Conservation (phyloP, 2,888 invertebrate genomes). For the Dascillus cervinus region DNA sequence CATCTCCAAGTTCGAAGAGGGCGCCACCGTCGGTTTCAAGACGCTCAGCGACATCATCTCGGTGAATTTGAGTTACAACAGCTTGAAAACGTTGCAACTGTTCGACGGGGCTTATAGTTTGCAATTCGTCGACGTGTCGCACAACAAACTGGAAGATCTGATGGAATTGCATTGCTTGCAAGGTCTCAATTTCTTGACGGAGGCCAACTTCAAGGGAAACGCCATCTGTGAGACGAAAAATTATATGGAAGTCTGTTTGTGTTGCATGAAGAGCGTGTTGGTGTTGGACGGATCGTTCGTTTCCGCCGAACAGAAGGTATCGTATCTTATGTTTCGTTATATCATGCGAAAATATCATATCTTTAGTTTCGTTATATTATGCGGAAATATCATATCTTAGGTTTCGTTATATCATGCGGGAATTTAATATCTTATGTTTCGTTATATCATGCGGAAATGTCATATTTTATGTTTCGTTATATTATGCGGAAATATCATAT, state of each 20-base stretch:
- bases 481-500: no score
- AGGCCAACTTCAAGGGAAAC: constrained; percentile 37
- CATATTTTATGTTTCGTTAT: no score
- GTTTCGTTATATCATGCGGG: no score
- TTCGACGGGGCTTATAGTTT: constrained; percentile 40
- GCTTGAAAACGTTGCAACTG: constrained; percentile 47
- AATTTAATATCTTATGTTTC: no score
- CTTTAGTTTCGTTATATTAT: no score
- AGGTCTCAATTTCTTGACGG: constrained; percentile 29
- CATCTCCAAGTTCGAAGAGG: constrained; percentile 32
- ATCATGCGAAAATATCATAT: no score
- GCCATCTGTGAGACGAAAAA: constrained; percentile 25
- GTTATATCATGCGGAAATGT: no score
- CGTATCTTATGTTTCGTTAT: no score
- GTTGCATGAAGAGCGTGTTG: constrained; percentile 32
- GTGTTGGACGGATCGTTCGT: constrained; percentile 35
- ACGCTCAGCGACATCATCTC: constrained; percentile 47
- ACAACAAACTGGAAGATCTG: constrained; percentile 36
- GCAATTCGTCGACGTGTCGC: constrained; percentile 32
- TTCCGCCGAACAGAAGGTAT: constrained; percentile 31
- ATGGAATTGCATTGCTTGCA: constrained; percentile 36
- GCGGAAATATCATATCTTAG: no score
- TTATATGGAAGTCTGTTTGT: constrained; percentile 35
- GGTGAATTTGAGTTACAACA: constrained; percentile 49
- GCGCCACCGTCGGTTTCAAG: constrained; percentile 42